Evolutionary conservation across 2,888 invertebrate species (phyloP).

Genomic region (Apoda limacodes): DNA sequence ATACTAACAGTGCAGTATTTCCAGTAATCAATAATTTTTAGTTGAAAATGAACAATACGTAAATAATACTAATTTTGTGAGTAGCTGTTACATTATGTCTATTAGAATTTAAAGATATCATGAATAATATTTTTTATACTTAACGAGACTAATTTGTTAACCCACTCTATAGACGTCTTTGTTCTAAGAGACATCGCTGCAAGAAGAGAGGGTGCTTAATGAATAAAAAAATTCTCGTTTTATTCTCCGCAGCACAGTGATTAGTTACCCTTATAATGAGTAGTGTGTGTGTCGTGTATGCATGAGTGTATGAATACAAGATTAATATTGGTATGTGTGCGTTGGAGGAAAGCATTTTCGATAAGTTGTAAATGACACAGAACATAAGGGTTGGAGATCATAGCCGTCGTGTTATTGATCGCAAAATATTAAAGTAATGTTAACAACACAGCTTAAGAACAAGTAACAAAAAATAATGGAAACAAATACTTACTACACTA

Average conservation of each 20-base stretch:
- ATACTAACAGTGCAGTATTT: too few relatives aligned
- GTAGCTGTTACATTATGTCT: too few relatives aligned
- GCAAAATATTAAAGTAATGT: too few relatives aligned
- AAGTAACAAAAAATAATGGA: too few relatives aligned
- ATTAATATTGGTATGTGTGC: constrained; percentile 18
- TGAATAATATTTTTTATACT: not conserved
- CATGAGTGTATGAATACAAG: constrained; percentile 27
- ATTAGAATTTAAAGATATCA: too few relatives aligned
- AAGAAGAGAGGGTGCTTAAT: constrained; percentile 68
- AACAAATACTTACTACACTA: too few relatives aligned
- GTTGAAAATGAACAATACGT: too few relatives aligned
- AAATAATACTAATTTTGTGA: too few relatives aligned
- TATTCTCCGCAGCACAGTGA: constrained; percentile 64
- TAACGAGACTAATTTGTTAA: not conserved
- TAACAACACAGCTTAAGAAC: too few relatives aligned
- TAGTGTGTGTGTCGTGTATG: constrained; percentile 46
- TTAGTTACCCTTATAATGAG: constrained; percentile 69
- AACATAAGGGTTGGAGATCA: constrained; percentile 52
- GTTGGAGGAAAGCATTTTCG: constrained; percentile 27
- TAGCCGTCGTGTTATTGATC: constrained; percentile 38
- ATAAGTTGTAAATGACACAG: constrained; percentile 53
- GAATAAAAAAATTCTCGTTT: constrained; percentile 66
- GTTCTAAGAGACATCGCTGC: constrained; percentile 41
- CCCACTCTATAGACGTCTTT: constrained; percentile 26
- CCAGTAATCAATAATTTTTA: too few relatives aligned